Evolutionary conservation across 2,113 vertebrate species (phyloP), one percentile per base, ranked within the genome.

Genomic region (Limanda limanda): DNA sequence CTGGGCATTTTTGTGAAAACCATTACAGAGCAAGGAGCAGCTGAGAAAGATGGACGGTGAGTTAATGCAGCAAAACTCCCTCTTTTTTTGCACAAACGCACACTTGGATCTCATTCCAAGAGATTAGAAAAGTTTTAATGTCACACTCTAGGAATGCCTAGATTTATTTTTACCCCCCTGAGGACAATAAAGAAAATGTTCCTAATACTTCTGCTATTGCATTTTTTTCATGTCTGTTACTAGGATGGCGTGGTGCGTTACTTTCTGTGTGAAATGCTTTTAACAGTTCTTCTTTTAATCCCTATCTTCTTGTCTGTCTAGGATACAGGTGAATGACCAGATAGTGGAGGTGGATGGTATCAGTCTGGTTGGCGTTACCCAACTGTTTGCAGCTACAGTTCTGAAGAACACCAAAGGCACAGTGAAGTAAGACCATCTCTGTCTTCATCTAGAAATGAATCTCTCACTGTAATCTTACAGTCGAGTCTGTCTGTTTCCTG

Each of bases 1-100:
- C 93, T 98, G 51, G 97, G 97, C 56, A 98, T 98, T 84, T 98
- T 97, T 93, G 97, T 98, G 61, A 98, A 98, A 94, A 98, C 97
- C 57, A 96, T 98, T 88, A 97, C 96, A 27, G 96, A 97, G 83
- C 91, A 92, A 25, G 97, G 97, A 89, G 95, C 96, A 59, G 96
- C 97, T 58, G 94, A 96, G 62, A 93, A 86, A 76, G 97, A 97
- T 74, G 96, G 95, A 76, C 94, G 96, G 96, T 97, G 88, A 94
- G 95, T 82, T 24, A 12, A 11, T 13, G 2, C 2, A 1, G 13
- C 5, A 0, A 51, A 45, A 6, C 11, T 51, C 47, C 18, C 47
- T 51, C 47, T 51, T 7, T 51, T 51, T 48, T 48, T 42, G 40
- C 40, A 42, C 40, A 42, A 42, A 8, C 35, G 9, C 35, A 42